Evolutionary conservation across 2,888 invertebrate species (phyloP).

Genomic region (Villa cingulata): DNA sequence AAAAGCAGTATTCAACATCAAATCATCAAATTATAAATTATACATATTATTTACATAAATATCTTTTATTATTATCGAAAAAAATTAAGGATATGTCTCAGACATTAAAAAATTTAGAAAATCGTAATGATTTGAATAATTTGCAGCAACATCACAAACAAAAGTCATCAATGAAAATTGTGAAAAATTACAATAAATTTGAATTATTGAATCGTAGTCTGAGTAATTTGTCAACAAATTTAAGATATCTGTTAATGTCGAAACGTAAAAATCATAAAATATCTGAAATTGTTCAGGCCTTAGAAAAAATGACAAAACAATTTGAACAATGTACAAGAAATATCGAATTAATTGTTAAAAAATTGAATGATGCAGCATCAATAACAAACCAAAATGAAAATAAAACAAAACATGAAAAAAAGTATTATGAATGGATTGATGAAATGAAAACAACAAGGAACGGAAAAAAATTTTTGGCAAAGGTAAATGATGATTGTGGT

Average conservation of each 20-base stretch:
- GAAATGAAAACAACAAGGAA: conserved; percentile 28
- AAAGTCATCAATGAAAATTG: neutral
- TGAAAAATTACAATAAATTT: conserved; percentile 14
- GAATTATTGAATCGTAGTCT: conserved; percentile 21
- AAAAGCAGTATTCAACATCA: neutral
- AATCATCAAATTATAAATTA: conserved; percentile 8
- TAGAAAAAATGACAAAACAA: conserved; percentile 21
- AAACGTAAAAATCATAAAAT: conserved; percentile 20
- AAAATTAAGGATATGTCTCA: conserved; percentile 23
- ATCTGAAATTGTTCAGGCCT: conserved; percentile 17
- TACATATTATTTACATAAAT: conserved; percentile 22
- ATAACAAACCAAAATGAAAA: neutral
- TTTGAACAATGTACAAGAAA: conserved; percentile 22
- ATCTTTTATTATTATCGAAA: conserved; percentile 21
- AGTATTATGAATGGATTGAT: conserved; percentile 29
- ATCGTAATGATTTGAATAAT: conserved; percentile 17
- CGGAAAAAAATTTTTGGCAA: conserved; percentile 28
- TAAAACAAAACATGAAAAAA: conserved; percentile 12
- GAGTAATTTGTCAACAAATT: conserved; percentile 21
- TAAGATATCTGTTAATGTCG: conserved; percentile 17
- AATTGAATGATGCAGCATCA: conserved; percentile 1
- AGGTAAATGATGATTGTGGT: conserved; percentile 18
- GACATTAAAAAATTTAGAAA: neutral
- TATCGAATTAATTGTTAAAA: conserved; percentile 19
- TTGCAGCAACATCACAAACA: conserved; percentile 10